Evolutionary conservation across 2,113 vertebrate genomes (phyloP).

Genomic region (Sinocyclocheilus anshuiensis): DNA sequence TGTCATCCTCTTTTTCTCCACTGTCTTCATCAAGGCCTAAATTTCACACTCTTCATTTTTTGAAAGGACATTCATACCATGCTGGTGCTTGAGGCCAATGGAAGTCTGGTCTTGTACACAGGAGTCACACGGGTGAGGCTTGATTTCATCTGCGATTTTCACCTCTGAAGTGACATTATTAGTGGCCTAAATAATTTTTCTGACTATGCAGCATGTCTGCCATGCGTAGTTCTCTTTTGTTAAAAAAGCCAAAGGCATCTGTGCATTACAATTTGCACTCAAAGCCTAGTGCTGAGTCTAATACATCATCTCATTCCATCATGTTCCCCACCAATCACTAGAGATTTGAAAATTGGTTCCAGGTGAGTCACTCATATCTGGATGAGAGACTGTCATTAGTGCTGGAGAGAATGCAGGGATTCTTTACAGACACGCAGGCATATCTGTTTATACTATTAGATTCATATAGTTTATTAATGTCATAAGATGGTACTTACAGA

Average conservation of each 20-base stretch:
- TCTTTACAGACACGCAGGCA: neutral
- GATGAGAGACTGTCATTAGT: slow-evolving; percentile 9
- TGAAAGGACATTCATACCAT: slow-evolving; percentile 84
- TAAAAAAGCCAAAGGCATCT: slow-evolving; percentile 31
- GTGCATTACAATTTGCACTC: slow-evolving; percentile 2
- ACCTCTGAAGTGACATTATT: slow-evolving; percentile 24
- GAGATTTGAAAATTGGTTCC: slow-evolving; percentile 42
- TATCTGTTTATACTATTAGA: slow-evolving; percentile 11
- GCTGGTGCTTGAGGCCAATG: slow-evolving; percentile 88
- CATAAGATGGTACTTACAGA: neutral
- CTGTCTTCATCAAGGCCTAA: neutral
- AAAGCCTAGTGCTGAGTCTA: neutral
- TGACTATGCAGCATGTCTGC: no score
- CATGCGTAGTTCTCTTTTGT: neutral
- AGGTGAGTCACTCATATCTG: slow-evolving; percentile 34
- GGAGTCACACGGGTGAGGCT: slow-evolving; percentile 84
- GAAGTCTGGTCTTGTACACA: slow-evolving; percentile 93
- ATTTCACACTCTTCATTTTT: neutral
- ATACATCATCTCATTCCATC: slow-evolving; percentile 25
- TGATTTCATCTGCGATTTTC: slow-evolving; percentile 13
- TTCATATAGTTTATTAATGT: slow-evolving; percentile 9
- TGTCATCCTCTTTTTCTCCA: neutral
- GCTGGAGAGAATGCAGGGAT: neutral
- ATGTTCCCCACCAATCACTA: slow-evolving; percentile 33
- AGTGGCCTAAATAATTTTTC: neutral